Base-by-base conservation (phyloP, 2,888 invertebrate species). In the Euplagia quadripunctaria region DNA sequence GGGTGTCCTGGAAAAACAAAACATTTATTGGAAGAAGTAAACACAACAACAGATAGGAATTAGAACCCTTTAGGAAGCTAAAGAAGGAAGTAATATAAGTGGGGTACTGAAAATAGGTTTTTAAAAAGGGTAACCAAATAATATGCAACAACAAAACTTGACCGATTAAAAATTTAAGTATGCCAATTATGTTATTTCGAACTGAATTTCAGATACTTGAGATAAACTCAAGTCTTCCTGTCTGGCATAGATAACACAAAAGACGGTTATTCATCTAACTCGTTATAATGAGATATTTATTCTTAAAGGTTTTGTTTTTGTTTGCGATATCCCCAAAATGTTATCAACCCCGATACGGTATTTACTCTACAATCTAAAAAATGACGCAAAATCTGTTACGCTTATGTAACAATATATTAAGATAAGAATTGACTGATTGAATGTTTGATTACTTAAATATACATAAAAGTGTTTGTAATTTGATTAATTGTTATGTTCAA, bases 391-490 rank as follows among this genome's bases (percentile, higher is more conserved):
- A 14, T 51, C 16, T 51, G 16, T 51, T 51, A 6, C 4, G 14
- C 0, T 51, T 52, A 52, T 7, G 52, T 52, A 52, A n/a, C 52
- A 16, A 61, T 61, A n/a, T n/a, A n/a, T 7, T 8, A 65, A 65
- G 49, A 66, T 66, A 66, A 66, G 20, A 46, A 11, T 46, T 49
- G 2, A 66, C 11, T 14, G 49, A 66, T 46, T 66, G 65, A 66
- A 66, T 66, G 31, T 49, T 66, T 20, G 20, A 49, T 20, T 49
- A 64, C 17, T 43, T 43, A 64, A 64, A 42, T 64, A n/a, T 65
- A 46, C 11, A 46, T 46, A n/a, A 11, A 42, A 17, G 31, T 31
- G 31, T 31, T 31, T 31, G 31, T 42, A 42, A 41, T 42, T 41
- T 31, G 42, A 6, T n/a, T 46, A 65, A 65, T 65, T 65, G 68